Percentiles rank a stretch among this genome's conserved stretches.
phyloP scores from a whole-genome alignment of 2,888 invertebrate species.

The Philopedon plagiatum region DNA sequence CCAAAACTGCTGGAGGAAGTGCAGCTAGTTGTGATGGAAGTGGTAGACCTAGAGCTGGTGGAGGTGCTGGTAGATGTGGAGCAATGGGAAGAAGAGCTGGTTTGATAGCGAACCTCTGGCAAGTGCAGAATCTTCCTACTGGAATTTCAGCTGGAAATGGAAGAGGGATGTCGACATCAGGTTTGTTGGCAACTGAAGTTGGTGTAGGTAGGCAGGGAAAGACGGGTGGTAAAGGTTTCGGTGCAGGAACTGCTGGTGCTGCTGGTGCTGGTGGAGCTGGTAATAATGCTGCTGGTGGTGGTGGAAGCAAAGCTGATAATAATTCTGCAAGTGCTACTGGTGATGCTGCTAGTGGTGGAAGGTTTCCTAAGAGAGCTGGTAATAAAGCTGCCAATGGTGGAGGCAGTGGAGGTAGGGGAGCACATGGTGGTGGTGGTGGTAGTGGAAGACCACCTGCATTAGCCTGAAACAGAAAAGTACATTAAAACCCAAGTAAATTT shows the following conservation, averaged over 20 bases:
- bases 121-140: slow-evolving; percentile 42
- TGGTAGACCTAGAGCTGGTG: slow-evolving; percentile 13
- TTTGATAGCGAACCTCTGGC: slow-evolving; percentile 42
- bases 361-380: neutral
- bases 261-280: neutral
- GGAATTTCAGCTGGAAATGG: slow-evolving; percentile 38
- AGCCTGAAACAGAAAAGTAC: slow-evolving; percentile 14
- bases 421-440: neutral
- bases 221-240: neutral
- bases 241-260: neutral
- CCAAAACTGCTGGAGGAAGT: neutral
- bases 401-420: slow-evolving; percentile 6
- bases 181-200: slow-evolving; percentile 7
- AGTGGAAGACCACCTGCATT: slow-evolving; percentile 20
- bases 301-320: slow-evolving; percentile 10
- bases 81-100: slow-evolving; percentile 41
- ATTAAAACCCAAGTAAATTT: too few relatives aligned
- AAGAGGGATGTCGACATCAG: slow-evolving; percentile 34
- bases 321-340: neutral
- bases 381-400: neutral
- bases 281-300: neutral
- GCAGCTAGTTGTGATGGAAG: neutral
- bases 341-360: neutral
- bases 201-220: neutral
- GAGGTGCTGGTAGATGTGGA: neutral